Percentiles rank a stretch among this genome's conserved stretches.
Evolutionary conservation across 2,113 vertebrate species (phyloP).

Genomic region (Patagioenas fasciata): DNA sequence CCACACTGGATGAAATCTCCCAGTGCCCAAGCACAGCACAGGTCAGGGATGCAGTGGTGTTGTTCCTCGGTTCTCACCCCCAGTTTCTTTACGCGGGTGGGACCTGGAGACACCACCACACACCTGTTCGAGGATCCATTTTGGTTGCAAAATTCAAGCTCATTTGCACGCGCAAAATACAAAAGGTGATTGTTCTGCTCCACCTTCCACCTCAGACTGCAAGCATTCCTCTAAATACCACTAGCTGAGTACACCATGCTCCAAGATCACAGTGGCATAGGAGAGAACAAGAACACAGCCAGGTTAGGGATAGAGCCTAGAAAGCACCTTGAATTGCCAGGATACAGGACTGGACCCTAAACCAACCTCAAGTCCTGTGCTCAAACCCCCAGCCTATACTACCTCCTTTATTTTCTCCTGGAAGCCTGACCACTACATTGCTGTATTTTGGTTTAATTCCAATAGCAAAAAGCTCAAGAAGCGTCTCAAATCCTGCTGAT

Average conservation of each 20-base stretch:
- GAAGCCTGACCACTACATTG: not conserved
- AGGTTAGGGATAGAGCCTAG: not conserved
- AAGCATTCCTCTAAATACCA: not conserved
- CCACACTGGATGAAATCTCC: not conserved
- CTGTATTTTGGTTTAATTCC: not conserved
- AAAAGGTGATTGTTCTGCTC: not conserved
- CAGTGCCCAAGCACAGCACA: not conserved
- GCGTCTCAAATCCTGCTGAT: not conserved
- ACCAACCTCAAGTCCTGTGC: not conserved
- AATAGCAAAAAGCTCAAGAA: not conserved
- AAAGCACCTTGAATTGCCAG: not conserved
- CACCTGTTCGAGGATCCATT: rapidly evolving
- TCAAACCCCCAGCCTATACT: not conserved
- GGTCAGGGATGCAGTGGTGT: too few relatives aligned
- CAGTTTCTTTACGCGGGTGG: not conserved
- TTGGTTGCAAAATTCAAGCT: not conserved
- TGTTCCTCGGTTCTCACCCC: not conserved
- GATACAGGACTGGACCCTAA: not conserved
- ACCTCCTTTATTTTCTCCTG: not conserved
- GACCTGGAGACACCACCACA: not conserved
- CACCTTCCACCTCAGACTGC: not conserved
- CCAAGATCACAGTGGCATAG: not conserved
- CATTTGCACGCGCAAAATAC: not conserved
- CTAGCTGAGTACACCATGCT: not conserved
- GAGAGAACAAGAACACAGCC: not conserved